Conservation (phyloP, 2,888 invertebrate genomes). For the Hypsopygia costalis region DNA sequence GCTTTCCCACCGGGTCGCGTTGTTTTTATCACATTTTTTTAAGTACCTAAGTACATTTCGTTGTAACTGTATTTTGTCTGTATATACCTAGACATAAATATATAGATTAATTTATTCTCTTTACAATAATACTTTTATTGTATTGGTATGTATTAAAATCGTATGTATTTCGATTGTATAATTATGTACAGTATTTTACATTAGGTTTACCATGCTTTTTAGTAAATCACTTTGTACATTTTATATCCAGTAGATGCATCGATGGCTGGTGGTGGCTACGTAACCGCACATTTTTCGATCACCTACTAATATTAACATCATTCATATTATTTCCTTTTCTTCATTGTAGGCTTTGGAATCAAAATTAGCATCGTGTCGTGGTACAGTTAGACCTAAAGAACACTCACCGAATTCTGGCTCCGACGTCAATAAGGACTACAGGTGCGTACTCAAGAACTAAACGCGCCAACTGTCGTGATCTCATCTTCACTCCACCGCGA, state of each 20-base stretch:
- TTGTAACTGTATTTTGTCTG: too few species aligned
- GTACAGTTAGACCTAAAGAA: constrained; percentile 79
- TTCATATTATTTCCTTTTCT: constrained; percentile 75
- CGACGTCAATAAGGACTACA: constrained; percentile 79
- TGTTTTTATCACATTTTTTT: too few species aligned
- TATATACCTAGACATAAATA: too few species aligned
- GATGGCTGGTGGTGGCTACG: constrained; percentile 36
- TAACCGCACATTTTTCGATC: constrained; percentile 41
- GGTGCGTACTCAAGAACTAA: constrained; percentile 79
- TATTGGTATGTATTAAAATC: too few species aligned
- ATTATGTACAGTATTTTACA: too few species aligned
- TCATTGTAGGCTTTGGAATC: constrained; percentile 85
- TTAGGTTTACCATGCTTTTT: too few species aligned
- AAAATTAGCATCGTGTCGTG: constrained; percentile 84
- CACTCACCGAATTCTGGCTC: constrained; percentile 71
- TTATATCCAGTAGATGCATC: constrained; percentile 6
- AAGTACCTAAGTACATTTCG: too few species aligned
- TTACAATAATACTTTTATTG: too few species aligned
- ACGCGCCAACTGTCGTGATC: constrained; percentile 26
- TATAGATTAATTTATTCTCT: too few species aligned
- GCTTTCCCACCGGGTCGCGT: too few species aligned
- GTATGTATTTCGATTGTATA: too few species aligned
- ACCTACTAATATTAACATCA: constrained; percentile 72
- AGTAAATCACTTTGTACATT: too few species aligned
- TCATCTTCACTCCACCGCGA: constrained; percentile 23